Evolutionary conservation across 2,797 vertebrate genomes (phyloP).

Genomic region (Sphaeramia orbicularis): DNA sequence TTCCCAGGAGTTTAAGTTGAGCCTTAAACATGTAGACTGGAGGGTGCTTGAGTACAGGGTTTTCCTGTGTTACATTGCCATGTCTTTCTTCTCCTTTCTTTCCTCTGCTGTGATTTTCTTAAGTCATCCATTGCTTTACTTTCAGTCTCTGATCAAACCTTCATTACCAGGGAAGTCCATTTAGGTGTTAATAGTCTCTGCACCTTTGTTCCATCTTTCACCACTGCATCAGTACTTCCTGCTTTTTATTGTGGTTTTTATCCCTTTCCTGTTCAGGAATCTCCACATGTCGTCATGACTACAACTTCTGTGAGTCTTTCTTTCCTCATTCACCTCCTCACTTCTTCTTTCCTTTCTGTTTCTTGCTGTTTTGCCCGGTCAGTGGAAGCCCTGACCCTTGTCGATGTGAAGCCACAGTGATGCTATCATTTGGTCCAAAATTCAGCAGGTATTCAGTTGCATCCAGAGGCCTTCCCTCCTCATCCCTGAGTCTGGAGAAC

Average conservation of each 20-base stretch:
- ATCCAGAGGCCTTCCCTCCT: conserved; percentile 88
- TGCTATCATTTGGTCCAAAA: conserved; percentile 83
- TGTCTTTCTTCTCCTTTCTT: not conserved
- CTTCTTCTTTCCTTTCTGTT: conserved; percentile 90
- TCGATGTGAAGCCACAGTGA: conserved; percentile 83
- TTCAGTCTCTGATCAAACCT: not conserved
- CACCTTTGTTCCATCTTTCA: conserved; percentile 15
- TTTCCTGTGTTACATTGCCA: not conserved
- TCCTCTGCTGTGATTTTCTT: not conserved
- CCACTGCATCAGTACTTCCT: not conserved
- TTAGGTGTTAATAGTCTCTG: not conserved
- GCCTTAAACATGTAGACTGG: conserved; percentile 4
- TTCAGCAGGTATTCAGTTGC: conserved; percentile 86
- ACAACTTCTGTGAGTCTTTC: not conserved
- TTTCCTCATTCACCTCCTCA: conserved; percentile 69
- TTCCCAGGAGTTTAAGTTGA: conserved; percentile 8
- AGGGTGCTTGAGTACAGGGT: conserved; percentile 1
- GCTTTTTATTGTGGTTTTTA: conserved; percentile 2
- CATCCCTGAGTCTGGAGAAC: conserved; percentile 89
- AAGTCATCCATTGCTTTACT: not conserved
- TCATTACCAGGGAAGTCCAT: not conserved
- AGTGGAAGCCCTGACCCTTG: conserved; percentile 58
- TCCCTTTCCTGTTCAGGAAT: conserved; percentile 3
- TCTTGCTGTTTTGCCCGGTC: conserved; percentile 84
- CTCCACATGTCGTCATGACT: not conserved